Evolutionary conservation across 2,797 vertebrate species (phyloP), one percentile per base, ranked within the genome.

Genomic region (Gallinago stenura): DNA sequence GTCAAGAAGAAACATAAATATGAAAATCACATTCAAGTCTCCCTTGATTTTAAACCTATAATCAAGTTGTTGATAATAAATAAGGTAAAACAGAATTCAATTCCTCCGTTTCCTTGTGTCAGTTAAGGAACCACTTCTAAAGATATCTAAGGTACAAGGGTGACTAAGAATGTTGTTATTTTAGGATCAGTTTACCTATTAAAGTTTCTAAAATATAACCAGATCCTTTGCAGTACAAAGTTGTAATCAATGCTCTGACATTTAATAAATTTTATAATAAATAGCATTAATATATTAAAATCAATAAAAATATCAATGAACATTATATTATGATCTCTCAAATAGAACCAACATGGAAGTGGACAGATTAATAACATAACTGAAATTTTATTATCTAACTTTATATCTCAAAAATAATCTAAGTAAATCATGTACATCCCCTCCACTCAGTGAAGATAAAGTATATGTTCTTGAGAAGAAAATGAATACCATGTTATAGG

Each of bases 41-140:
- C 21, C 6, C 48, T 76, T 85, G n/a, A 60, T 96, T 88, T 88
- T 90, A 90, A 93, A 71, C 25, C 24, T 66, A 41, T 61, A 88
- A 66, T 65, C 41, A 88, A 66, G 12, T 15, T 57, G 50, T 61
- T 86, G 46, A 83, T 53, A 28, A 50, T 48, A 82, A 87, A 45
- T 65, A 84, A 72, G 6, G 17, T 31, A 84, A 31, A 83, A 66
- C 1, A 70, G 6, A 80, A 70, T 60, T 62, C 2, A 73, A 3
- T 77, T 85, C 3, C 80, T 91, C 10, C 61, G 2, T 37, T 45
- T 80, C 31, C 13, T 85, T 85, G 30, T 73, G 31, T 39, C 56
- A 87, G 18, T 73, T 54, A 88, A 91, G 7, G 3, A 54, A 80
- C 48, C 8, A 58, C 6, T 62, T 83, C 69, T 60, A 75, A 93